A percentile compares a stretch with the other conserved stretches of the same genome.
Evolutionary conservation across 2,888 invertebrate genomes (phyloP).

Genomic region (Ophion ventricosus): DNA sequence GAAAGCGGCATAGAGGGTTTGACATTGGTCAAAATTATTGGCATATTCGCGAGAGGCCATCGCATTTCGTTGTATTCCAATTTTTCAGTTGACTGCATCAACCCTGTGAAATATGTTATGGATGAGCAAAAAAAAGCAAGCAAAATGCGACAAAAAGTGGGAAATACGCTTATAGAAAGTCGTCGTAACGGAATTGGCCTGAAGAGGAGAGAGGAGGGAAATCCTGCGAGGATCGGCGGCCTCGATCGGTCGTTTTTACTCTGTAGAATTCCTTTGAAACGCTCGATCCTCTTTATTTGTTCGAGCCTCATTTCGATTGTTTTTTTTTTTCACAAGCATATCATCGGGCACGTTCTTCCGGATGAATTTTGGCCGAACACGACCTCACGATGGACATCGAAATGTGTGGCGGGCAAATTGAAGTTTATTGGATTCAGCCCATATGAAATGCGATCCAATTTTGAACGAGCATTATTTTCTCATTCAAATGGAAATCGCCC

Average conservation of each 20-base stretch:
- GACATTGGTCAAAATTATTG: constrained; percentile 71
- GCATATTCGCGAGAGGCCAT: constrained; percentile 52
- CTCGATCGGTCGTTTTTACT: constrained; percentile 19
- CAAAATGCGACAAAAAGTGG: neutral
- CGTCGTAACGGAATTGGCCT: constrained; percentile 10
- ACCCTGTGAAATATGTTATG: constrained; percentile 67
- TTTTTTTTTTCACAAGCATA: neutral
- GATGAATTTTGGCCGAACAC: neutral
- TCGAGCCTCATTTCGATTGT: neutral
- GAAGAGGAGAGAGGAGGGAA: neutral
- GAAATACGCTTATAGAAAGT: constrained; percentile 34
- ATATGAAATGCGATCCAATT: neutral
- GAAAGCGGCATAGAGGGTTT: constrained; percentile 58
- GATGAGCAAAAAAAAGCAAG: constrained; percentile 54
- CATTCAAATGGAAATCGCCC: neutral
- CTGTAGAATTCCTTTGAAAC: constrained; percentile 39
- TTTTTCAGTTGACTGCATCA: constrained; percentile 69
- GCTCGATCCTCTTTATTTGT: neutral
- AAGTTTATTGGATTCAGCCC: neutral
- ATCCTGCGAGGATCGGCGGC: neutral
- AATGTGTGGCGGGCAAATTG: neutral
- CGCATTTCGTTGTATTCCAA: constrained; percentile 69
- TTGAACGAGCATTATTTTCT: neutral
- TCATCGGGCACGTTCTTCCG: neutral
- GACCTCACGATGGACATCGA: neutral